These are phyloP conservation scores for Lethenteron camtschaticum DNA, from an alignment of 2,113 vertebrate species.

Conservation along the genomic window DNA sequence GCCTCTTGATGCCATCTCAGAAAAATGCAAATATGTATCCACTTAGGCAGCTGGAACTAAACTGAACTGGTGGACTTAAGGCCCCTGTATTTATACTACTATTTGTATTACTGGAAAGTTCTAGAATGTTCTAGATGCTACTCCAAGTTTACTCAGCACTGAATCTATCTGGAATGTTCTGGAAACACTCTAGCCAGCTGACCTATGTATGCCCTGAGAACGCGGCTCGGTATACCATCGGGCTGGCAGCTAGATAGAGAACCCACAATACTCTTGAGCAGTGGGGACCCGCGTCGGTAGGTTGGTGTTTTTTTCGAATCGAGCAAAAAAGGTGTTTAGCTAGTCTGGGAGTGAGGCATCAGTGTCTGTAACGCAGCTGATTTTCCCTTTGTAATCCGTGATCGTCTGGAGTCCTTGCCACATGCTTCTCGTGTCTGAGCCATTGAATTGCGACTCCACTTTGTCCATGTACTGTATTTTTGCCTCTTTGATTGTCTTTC, in stretches of 20 bases:
- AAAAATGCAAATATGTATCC: too few species aligned
- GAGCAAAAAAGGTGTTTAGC: conserved; percentile 2
- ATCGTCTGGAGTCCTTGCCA: neutral
- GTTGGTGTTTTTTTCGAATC: neutral
- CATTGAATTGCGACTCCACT: neutral
- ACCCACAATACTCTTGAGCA: neutral
- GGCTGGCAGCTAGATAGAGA: neutral
- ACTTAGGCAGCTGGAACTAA: too few species aligned
- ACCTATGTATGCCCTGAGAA: neutral
- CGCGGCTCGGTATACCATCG: neutral
- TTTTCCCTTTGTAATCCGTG: neutral
- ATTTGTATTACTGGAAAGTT: too few species aligned
- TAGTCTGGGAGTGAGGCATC: neutral
- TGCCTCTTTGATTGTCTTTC: neutral
- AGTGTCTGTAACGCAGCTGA: neutral
- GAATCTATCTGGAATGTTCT: too few species aligned
- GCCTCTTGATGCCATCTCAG: too few species aligned
- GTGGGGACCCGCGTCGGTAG: neutral
- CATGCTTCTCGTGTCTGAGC: neutral
- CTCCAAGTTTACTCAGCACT: too few species aligned
- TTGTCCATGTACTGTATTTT: neutral
- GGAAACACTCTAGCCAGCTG: neutral
- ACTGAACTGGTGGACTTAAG: too few species aligned
- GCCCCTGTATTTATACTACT: too few species aligned
- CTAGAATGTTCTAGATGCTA: too few species aligned